Base-by-base conservation (phyloP, 2,888 invertebrate genomes). In the Lithophane ornitopus region DNA sequence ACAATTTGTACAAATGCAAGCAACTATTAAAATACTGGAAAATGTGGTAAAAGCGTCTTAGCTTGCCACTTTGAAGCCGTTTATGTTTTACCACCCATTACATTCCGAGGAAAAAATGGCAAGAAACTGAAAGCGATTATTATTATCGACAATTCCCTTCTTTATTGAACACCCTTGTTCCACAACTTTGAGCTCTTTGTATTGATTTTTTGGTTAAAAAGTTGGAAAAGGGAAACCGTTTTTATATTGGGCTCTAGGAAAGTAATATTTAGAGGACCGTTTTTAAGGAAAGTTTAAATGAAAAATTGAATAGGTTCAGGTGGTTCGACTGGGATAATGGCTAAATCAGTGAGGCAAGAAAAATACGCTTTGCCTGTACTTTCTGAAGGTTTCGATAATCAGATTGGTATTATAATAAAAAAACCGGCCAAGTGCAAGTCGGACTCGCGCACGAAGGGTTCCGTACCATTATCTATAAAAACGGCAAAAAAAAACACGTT, bases 171-270 rank as follows among this genome's bases (percentile, higher is more conserved):
- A 70, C 39, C 69, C 75, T 66, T 71, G 54, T 78, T 67, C 58
- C 44, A 73, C 22, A 75, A 79, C 46, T 75, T 80, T 67, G 67
- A 66, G 74, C n/a, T 44, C 52, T 63, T 74, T 59, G 66, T 59
- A 85, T 75, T 41, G 84, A 86, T 85, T 83, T 79, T 85, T 73
- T 44, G 75, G 69, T 69, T 44, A 58, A 66, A 70, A 82, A 80
- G 65, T 82, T 75, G 7, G 46, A 22, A 28, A 75, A 63, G 26
- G 76, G 26, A 67, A 66, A 69, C 26, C 28, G 69, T 49, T 71
- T 62, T 59, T 44, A 58, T 71, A 76, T 74, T 65, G 16, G 34
- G 49, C 14, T 28, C 14, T 39, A n/a, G 22, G 59, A 46, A 41
- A 62, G 54, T 68, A 67, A 74, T 65, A 49, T 74, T 83, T 59